These are phyloP conservation scores for Megalurothrips usitatus DNA, from an alignment of 2,888 invertebrate genomes.

Conservation along the genomic window DNA sequence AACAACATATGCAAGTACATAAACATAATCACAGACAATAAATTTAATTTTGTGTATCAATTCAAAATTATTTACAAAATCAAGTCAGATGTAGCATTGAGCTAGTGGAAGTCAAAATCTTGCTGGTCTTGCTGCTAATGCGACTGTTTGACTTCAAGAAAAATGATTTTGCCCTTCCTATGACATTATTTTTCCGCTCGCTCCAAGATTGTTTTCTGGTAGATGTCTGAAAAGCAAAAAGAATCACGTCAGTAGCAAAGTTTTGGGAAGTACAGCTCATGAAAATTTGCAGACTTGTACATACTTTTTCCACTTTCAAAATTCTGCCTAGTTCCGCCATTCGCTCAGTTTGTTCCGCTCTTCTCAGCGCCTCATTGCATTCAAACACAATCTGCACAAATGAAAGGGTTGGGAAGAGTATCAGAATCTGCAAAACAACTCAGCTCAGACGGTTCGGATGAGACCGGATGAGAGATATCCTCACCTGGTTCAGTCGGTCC, in stretches of 20 bases:
- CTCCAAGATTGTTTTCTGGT: neutral
- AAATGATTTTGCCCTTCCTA: neutral
- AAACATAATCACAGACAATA: neutral
- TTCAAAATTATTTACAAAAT: neutral
- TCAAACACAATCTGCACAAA: neutral
- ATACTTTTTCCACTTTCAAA: neutral
- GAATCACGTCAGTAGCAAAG: no score
- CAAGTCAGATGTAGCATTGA: constrained; percentile 1
- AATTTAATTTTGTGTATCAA: neutral
- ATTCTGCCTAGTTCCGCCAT: neutral
- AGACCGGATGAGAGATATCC: neutral
- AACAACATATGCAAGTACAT: neutral
- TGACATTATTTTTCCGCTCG: neutral
- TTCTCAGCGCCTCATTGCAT: constrained; percentile 28
- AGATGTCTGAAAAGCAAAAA: neutral
- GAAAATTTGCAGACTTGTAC: neutral
- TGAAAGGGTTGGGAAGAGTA: no score
- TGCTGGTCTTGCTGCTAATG: neutral
- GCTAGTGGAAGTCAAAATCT: neutral
- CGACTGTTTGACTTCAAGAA: neutral
- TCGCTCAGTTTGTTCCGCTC: constrained; percentile 17
- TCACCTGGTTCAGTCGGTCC: neutral
- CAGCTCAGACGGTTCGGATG: no score
- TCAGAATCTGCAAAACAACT: no score
- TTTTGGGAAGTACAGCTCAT: no score